Evolutionary conservation across 1,140 invertebrate genomes (phyloP), one percentile per base, ranked within the genome.

Genomic region (Solen grandis): DNA sequence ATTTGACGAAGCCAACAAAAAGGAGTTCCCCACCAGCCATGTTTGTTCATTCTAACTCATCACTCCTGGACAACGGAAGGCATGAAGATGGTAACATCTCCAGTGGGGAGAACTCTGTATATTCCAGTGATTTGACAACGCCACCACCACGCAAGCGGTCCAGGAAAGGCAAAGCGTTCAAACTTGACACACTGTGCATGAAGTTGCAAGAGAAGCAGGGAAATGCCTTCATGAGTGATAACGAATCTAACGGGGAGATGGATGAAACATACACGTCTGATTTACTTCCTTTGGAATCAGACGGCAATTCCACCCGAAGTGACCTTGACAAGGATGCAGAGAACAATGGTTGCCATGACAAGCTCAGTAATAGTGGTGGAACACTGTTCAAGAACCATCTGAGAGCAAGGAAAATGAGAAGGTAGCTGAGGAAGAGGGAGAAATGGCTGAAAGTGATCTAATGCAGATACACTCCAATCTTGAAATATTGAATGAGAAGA

Each of bases 81-180:
- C n/a, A 57, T 62, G 84, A 70, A 55, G 52, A 31, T 38, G 80
- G 82, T 25, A 50, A 69, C 54, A 54, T 50, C 33, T 82, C 84
- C 77, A 81, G 85, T 81, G 81, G 81, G 50, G 82, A 85, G 36
- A 87, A 83, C 60, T 82, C 84, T n/a, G 59, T 74, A n/a, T 70
- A 79, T 41, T 82, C 73, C 59, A 77, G 25, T 54, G 84, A 74
- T 16, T 82, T 75, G 55, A 76, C 33, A 41, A 73, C 75, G 16
- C 84, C 81, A 27, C 84, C 57, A 46, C 83, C 85, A 13, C 82
- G 90, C 41, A 96, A 95, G 68, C 95, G 94, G 85, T 94, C 96
- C 38, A 94, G 96, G 75, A 97, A 97, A 89, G 96, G 96, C 0
- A 95, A 94, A 66, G 96, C 96, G 0, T 95, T 95, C 85, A 97